Evolutionary conservation across 1,140 invertebrate genomes (phyloP).

Genomic region (Hycleus cichorii): DNA sequence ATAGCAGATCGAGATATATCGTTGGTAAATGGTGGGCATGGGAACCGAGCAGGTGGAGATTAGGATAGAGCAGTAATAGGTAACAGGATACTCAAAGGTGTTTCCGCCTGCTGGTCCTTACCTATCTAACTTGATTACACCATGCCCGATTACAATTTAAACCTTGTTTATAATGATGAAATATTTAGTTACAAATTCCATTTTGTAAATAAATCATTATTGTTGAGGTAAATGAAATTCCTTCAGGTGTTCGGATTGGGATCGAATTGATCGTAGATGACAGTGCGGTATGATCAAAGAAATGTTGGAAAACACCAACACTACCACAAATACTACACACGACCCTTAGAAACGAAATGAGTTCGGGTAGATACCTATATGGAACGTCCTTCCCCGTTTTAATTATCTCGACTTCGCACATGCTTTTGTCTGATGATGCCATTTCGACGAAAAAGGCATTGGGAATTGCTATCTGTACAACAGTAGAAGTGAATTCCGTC

Average conservation of each 20-base stretch:
- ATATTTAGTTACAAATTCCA: too few species aligned
- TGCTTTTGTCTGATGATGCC: slow-evolving; percentile 27
- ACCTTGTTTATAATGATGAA: not conserved
- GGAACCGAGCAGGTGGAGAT: slow-evolving; percentile 17
- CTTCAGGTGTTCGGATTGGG: not conserved
- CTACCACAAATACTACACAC: too few species aligned
- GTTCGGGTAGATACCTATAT: slow-evolving; percentile 1
- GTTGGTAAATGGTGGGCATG: slow-evolving; percentile 12
- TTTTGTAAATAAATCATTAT: not conserved
- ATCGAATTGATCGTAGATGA: too few species aligned
- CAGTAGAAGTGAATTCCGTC: slow-evolving; percentile 15
- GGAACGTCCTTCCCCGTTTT: slow-evolving; percentile 21
- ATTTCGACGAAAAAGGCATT: slow-evolving; percentile 16
- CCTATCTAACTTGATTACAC: slow-evolving; percentile 13
- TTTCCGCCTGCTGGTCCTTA: slow-evolving; percentile 18
- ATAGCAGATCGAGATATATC: slow-evolving; percentile 1
- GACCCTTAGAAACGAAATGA: not conserved
- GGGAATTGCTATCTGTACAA: slow-evolving; percentile 17
- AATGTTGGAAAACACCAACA: slow-evolving; percentile 3
- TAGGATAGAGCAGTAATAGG: slow-evolving; percentile 17
- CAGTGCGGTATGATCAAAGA: slow-evolving; percentile 9
- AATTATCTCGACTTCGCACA: slow-evolving; percentile 26
- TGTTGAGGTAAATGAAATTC: not conserved
- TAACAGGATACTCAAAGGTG: slow-evolving; percentile 27
- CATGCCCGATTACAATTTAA: slow-evolving; percentile 11